Conservation (phyloP, 2,113 vertebrate species). For the Xenopus borealis region DNA sequence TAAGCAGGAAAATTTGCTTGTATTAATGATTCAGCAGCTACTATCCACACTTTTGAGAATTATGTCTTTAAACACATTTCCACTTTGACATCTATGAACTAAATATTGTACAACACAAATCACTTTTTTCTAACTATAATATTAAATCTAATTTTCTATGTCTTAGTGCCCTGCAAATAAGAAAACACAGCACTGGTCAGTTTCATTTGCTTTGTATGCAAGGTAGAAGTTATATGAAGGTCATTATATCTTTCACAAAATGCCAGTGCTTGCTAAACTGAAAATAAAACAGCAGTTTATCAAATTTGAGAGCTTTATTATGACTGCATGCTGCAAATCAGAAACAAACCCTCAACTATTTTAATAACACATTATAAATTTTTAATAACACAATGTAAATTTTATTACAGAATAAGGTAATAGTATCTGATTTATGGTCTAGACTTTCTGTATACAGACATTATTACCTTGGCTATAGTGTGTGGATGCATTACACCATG, state of each 20-base stretch:
- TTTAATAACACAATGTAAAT: constrained; percentile 44
- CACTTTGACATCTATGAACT: too few species aligned
- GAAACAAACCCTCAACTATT: constrained; percentile 31
- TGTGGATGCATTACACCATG: constrained; percentile 20
- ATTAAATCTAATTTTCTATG: too few species aligned
- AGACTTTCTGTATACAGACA: constrained; percentile 1
- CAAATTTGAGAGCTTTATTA: constrained; percentile 35
- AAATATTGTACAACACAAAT: too few species aligned
- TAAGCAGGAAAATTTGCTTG: too few species aligned
- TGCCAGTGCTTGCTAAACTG: constrained; percentile 19
- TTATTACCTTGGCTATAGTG: constrained; percentile 19
- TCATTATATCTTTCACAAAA: constrained; percentile 30
- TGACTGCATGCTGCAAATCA: constrained; percentile 27
- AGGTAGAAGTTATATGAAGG: constrained; percentile 16
- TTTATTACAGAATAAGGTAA: constrained; percentile 38
- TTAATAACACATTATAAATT: constrained; percentile 39
- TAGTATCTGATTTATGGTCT: constrained; percentile 33
- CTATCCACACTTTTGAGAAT: too few species aligned
- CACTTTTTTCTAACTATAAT: too few species aligned
- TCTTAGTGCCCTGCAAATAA: too few species aligned
- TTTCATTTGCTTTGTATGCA: background rate
- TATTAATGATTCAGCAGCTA: too few species aligned
- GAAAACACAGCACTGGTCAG: background rate
- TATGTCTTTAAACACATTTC: too few species aligned
- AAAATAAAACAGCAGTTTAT: constrained; percentile 38